Evolutionary conservation across 2,797 vertebrate species (phyloP).

Genomic region (Falco concolor): DNA sequence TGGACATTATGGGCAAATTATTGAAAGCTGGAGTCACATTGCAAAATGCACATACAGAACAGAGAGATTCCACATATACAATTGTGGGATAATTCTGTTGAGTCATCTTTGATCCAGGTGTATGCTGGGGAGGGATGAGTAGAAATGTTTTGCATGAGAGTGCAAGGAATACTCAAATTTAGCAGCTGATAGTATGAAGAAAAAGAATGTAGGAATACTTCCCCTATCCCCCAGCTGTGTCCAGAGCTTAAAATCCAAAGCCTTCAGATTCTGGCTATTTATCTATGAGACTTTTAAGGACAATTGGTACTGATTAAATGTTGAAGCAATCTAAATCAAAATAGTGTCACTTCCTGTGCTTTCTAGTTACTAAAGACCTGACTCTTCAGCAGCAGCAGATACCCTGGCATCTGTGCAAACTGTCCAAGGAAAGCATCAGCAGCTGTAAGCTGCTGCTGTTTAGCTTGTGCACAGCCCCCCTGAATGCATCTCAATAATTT

Average conservation of each 20-base stretch:
- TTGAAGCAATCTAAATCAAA: not conserved
- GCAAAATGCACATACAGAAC: not conserved
- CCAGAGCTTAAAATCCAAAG: not conserved
- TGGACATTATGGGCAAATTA: not conserved
- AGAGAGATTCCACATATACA: not conserved
- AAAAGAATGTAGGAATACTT: not conserved
- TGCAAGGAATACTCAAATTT: not conserved
- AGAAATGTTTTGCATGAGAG: rapidly evolving
- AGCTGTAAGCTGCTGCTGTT: not conserved
- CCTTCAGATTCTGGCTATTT: not conserved
- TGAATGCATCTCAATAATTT: not conserved
- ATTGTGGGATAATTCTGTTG: not conserved
- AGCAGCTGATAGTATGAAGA: not conserved
- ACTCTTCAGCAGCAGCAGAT: not conserved
- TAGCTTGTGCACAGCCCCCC: not conserved
- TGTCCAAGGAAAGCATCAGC: not conserved
- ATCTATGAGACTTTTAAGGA: not conserved
- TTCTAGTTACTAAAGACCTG: not conserved
- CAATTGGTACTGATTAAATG: not conserved
- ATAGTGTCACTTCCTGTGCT: not conserved
- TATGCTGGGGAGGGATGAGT: not conserved
- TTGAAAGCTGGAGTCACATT: not conserved
- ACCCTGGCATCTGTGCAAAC: not conserved
- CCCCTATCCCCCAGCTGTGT: not conserved
- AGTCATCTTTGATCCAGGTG: not conserved